Conservation (phyloP, 30 jellyfish, hydroid and myxozoan species). For the Rhopilema esculentum region DNA sequence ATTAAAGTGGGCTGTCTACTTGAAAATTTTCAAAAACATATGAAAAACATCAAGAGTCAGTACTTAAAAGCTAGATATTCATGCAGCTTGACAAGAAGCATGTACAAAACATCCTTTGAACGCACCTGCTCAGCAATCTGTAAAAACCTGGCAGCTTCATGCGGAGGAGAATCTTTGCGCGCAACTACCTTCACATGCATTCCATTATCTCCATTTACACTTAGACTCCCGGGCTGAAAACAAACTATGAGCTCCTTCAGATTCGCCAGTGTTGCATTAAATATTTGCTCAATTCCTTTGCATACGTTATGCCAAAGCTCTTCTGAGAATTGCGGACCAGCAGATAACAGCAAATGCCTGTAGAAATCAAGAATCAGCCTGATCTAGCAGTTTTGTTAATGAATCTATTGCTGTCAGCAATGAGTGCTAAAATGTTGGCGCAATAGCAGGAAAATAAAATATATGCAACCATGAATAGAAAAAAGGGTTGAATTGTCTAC, state of each 20-base stretch:
- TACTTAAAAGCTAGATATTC: too few species aligned
- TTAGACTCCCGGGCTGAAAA: constrained; percentile 80
- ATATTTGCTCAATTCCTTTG: constrained; percentile 79
- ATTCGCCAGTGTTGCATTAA: constrained; percentile 86
- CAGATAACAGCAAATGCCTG: constrained; percentile 92
- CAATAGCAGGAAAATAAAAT: too few species aligned
- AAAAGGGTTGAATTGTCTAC: too few species aligned
- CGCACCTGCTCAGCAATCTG: constrained; percentile 98
- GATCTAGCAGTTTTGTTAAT: background rate
- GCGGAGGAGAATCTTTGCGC: constrained; percentile 77
- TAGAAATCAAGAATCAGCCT: background rate
- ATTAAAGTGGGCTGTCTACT: too few species aligned
- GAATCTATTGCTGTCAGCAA: too few species aligned
- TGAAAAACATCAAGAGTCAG: too few species aligned
- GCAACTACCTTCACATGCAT: constrained; percentile 95
- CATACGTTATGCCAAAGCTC: constrained; percentile 96
- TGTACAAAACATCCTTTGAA: background rate
- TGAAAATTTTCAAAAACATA: too few species aligned
- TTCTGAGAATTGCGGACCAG: constrained; percentile 98
- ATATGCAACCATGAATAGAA: too few species aligned
- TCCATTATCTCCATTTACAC: constrained; percentile 96
- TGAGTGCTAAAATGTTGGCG: too few species aligned
- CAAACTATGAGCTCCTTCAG: constrained; percentile 77
- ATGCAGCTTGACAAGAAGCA: too few species aligned
- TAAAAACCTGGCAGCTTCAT: constrained; percentile 72